Percentiles rank a stretch among this genome's conserved stretches.
Conservation (phyloP, 1,140 invertebrate genomes). For the Coelopa frigida region DNA sequence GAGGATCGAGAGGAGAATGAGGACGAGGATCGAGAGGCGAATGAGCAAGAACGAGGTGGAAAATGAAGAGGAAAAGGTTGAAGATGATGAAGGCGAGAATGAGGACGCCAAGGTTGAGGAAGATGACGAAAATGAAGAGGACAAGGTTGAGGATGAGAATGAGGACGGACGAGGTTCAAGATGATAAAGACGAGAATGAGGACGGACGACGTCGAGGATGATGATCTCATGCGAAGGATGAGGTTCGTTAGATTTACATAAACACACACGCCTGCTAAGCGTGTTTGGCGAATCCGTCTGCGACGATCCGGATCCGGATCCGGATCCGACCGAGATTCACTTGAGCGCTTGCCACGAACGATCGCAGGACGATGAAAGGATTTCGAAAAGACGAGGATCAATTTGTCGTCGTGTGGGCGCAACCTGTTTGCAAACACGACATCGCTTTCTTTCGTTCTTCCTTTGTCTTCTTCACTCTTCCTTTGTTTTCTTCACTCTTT, state of each 20-base stretch:
- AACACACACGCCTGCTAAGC: too few relatives aligned
- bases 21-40: neutral
- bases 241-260: too few relatives aligned
- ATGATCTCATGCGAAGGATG: neutral
- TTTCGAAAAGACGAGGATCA: too few relatives aligned
- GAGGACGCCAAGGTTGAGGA: neutral
- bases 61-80: neutral
- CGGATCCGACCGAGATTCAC: neutral
- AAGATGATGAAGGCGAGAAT: neutral
- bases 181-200: neutral
- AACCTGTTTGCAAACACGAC: too few relatives aligned
- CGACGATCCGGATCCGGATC: neutral
- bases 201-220: neutral
- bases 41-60: neutral
- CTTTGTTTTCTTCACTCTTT: too few relatives aligned
- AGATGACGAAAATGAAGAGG: neutral
- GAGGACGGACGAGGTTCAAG: neutral
- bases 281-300: neutral
- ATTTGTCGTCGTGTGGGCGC: too few relatives aligned
- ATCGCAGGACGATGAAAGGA: too few relatives aligned
- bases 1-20: too few relatives aligned
- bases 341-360: too few relatives aligned
- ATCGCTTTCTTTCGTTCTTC: too few relatives aligned
- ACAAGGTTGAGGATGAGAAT: neutral
- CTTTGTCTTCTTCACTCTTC: too few relatives aligned